A percentile compares a stretch with the other conserved stretches of the same genome.
Evolutionary conservation across 2,113 vertebrate genomes (phyloP).

Genomic region (Lophius piscatorius): DNA sequence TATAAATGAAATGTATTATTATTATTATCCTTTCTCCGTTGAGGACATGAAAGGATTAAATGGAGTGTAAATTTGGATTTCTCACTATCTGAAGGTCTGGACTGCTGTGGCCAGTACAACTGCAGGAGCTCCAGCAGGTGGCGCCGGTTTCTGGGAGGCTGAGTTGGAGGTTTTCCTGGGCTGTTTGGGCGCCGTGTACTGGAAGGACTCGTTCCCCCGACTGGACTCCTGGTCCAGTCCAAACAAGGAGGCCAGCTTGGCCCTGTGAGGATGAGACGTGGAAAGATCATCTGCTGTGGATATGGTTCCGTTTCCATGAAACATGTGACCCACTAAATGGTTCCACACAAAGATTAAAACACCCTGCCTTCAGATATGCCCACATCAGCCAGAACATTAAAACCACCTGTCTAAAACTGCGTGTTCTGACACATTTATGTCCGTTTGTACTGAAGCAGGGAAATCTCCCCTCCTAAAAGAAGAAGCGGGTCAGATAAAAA

Average conservation of each 20-base stretch:
- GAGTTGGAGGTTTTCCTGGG: constrained; percentile 84
- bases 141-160: constrained; percentile 74
- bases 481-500: too few relatives aligned
- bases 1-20: too few relatives aligned
- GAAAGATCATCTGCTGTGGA: neutral
- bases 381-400: too few relatives aligned
- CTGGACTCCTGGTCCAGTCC: constrained; percentile 85
- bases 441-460: too few relatives aligned
- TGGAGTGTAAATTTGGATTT: constrained; percentile 7
- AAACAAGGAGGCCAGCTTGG: constrained; percentile 94
- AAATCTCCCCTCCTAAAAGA: too few relatives aligned
- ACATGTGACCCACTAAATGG: neutral
- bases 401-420: too few relatives aligned
- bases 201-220: constrained; percentile 94
- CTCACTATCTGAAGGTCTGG: constrained; percentile 92
- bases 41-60: too few relatives aligned
- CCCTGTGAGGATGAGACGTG: constrained; percentile 71
- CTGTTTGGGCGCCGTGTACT: constrained; percentile 96
- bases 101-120: constrained; percentile 88
- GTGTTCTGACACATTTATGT: too few relatives aligned
- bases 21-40: too few relatives aligned
- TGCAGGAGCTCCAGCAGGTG: constrained; percentile 63
- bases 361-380: neutral
- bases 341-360: neutral
- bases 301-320: neutral